These are phyloP conservation scores for Lasiurus cinereus DNA, from an alignment of 2,113 vertebrate genomes.

Conservation along the genomic window DNA sequence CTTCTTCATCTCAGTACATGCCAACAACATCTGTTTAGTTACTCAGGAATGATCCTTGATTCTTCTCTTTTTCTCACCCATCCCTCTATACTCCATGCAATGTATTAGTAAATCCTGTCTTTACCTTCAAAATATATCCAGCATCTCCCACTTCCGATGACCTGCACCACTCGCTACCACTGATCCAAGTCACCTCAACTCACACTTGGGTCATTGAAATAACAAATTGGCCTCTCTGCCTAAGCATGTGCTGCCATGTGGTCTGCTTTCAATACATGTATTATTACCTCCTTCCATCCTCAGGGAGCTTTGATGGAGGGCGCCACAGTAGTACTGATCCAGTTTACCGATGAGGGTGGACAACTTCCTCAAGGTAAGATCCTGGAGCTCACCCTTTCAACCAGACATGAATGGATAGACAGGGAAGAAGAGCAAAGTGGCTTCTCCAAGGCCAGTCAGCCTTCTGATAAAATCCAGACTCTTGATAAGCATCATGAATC, in stretches of 20 bases:
- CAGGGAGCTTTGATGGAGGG: not conserved
- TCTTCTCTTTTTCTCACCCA: not conserved
- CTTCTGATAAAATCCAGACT: not conserved
- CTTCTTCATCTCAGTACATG: not conserved
- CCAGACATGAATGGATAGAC: not conserved
- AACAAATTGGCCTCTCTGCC: not conserved
- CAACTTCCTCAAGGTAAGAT: not conserved
- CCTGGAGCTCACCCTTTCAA: not conserved
- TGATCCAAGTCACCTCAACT: not conserved
- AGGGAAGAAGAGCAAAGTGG: not conserved
- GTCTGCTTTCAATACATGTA: not conserved
- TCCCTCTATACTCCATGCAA: rapidly evolving
- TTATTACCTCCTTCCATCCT: not conserved
- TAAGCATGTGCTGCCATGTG: not conserved
- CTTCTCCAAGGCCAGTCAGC: not conserved
- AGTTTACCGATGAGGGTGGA: not conserved
- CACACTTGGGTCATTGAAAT: not conserved
- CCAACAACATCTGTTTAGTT: not conserved
- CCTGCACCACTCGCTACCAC: not conserved
- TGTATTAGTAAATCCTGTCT: not conserved
- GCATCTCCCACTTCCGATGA: not conserved
- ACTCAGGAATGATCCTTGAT: not conserved
- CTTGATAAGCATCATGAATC: not conserved
- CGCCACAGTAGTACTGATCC: not conserved
- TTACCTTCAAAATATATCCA: not conserved